phyloP scores from a whole-genome alignment of 2,113 vertebrate genomes.

The Hoplias malabaricus region DNA sequence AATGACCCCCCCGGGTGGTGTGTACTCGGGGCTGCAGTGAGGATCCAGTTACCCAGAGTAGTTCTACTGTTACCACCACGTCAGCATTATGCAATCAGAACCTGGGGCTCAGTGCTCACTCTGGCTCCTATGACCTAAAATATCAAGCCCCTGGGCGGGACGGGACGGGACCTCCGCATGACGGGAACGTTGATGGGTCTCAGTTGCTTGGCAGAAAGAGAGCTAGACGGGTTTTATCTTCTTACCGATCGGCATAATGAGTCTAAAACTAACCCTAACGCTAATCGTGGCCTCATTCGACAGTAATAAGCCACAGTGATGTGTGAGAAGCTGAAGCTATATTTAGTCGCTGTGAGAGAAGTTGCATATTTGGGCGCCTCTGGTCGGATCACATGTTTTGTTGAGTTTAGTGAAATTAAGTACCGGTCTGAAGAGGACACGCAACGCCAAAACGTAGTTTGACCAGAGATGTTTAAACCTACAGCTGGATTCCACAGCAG shows the following conservation, averaged over 20 bases:
- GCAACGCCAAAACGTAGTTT: too few species aligned
- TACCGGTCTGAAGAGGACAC: too few species aligned
- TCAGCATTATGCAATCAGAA: slow-evolving; percentile 62
- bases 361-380: too few species aligned
- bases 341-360: too few species aligned
- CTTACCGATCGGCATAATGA: neutral
- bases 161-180: slow-evolving; percentile 49
- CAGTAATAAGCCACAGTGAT: too few species aligned
- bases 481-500: too few species aligned
- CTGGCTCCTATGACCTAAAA: slow-evolving; percentile 60
- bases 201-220: slow-evolving; percentile 15
- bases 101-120: neutral
- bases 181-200: slow-evolving; percentile 47
- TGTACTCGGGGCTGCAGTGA: neutral
- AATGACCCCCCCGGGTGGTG: slow-evolving; percentile 57
- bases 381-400: too few species aligned
- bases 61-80: slow-evolving; percentile 49
- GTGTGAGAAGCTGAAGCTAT: too few species aligned
- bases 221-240: slow-evolving; percentile 5
- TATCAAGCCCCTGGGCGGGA: slow-evolving; percentile 52
- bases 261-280: neutral
- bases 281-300: neutral
- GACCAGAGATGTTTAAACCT: too few species aligned
- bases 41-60: slow-evolving; percentile 43
- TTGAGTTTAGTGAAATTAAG: too few species aligned